Evolutionary conservation across 2,888 invertebrate genomes (phyloP), one percentile per base, ranked within the genome.

Genomic region (Cataglyphis albicans): DNA sequence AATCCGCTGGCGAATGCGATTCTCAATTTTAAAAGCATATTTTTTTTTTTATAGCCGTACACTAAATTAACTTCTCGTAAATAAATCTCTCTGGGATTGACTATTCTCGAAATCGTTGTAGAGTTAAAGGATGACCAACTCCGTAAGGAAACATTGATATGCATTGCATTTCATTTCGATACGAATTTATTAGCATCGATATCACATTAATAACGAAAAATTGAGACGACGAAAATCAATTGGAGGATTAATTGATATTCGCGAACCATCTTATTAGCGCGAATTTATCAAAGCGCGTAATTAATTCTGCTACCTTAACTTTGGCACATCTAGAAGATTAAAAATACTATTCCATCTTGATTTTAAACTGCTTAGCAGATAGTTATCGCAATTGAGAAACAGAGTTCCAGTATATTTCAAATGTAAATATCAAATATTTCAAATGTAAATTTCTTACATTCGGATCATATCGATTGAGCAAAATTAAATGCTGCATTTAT

Each of bases 381-480:
- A 12, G 29, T 38, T 78, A 80, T 80, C 65, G 61, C 61, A 59
- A 64, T 65, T 25, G 64, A 7, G 32, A n/a, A 38, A 61, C 73
- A 61, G 21, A 65, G n/a, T 63, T 12, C 29, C 35, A 70, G 9
- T 41, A 41, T n/a, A 25, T 32, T 21, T 35, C 6, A 0, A 18
- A 68, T 44, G 57, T 64, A 41, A 64, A 65, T 67, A 25, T 25
- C 25, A 25, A 25, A 52, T n/a, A 25, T 32, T 21, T 35, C 3
- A 0, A 18, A 68, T 44, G 57, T 64, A 41, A 64, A 65, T 67
- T 44, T 18, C 7, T 21, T 12, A 78, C 18, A 57, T 68, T 55
- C 21, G 4, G 65, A 76, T 76, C 57, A 21, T 38, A 44, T 59
- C 65, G 65, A 82, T 82, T 65, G 38, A 59, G 15, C 48, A 65